Evolutionary conservation across 2,888 invertebrate species (phyloP), one percentile per base, ranked within the genome.

Genomic region (Idaea dimidiata): DNA sequence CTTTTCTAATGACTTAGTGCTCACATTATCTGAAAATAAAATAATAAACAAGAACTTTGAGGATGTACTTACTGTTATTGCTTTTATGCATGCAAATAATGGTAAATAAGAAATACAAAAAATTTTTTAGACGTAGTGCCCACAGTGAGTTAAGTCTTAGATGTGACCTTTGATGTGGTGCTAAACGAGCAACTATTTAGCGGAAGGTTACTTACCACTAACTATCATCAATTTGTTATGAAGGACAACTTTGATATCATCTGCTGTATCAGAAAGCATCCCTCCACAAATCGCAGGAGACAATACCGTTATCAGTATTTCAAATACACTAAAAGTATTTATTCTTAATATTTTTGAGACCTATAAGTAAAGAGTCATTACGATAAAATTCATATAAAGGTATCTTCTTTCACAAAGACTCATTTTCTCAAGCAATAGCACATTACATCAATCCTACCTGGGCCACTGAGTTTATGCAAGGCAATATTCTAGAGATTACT

Each of bases 281-380:
- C 33, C 31, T 54, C 60, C 63, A 43, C n/a, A 63, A 1, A 60
- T 8, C 4, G 60, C 63, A 3, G 63, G 63, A 17, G 54, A 54
- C 2, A 62, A 16, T 17, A 59, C 57, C 17, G 56, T 14, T 18
- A 31, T 10, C 53, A 62, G 16, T 0, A 54, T 14, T 57, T 53
- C 53, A 10, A 62, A 17, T 6, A 16, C 33, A 16, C 16, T 6
- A 57, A 16, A 59, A 59, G 59, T 31, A 62, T 59, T 43, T 31
- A 58, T 4, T 55, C 59, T 62, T 17, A 62, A 58, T 53, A 6
- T 32, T 17, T 57, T 53, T 57, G 43, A 10, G 53, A 0, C 4
- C 24, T 43, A 43, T 62, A 57, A 5, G 56, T 62, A 57, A 5
- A 59, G 16, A 17, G 57, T 33, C 17, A 59, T 33, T 14, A 54